Percentiles rank a stretch among this genome's conserved stretches.
Conservation (phyloP, 2,888 invertebrate species). For the Drosophila limbata region DNA sequence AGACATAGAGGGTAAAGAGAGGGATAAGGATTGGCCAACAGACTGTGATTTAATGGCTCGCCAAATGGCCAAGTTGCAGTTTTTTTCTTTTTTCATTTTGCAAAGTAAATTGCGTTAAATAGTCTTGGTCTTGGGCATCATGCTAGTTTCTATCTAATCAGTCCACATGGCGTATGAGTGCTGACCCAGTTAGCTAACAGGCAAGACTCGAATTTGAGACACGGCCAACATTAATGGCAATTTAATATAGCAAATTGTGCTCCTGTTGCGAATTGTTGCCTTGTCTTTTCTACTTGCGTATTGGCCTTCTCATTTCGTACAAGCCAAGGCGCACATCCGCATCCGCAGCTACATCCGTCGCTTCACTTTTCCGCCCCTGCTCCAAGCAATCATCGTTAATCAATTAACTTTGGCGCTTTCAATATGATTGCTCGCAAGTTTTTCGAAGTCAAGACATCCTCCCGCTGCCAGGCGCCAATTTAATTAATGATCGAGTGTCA, state of each 20-base stretch:
- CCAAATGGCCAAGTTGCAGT: constrained; percentile 46
- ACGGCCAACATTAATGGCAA: constrained; percentile 50
- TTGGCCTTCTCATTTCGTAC: constrained; percentile 20
- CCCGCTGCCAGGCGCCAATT: constrained; percentile 58
- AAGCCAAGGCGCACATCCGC: constrained; percentile 28
- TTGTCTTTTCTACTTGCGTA: not conserved
- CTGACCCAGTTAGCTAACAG: constrained; percentile 51
- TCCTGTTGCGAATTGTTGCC: constrained; percentile 53
- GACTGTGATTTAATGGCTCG: constrained; percentile 64
- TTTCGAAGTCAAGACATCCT: constrained; percentile 9
- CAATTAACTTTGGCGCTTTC: constrained; percentile 69
- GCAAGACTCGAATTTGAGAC: not conserved
- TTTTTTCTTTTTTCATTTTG: not conserved
- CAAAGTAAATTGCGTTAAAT: constrained; percentile 22
- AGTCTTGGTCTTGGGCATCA: constrained; percentile 16
- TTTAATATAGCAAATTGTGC: constrained; percentile 75
- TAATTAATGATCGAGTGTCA: constrained; percentile 79
- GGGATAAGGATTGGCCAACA: constrained; percentile 13
- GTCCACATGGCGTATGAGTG: constrained; percentile 40
- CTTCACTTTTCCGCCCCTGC: constrained; percentile 1
- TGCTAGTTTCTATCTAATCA: constrained; percentile 43
- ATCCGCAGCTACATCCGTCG: not conserved
- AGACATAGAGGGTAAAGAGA: not conserved
- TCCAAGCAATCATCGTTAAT: constrained; percentile 57
- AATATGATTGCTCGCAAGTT: constrained; percentile 59